Evolutionary conservation across 2,797 vertebrate genomes (phyloP).

Genomic region (Myotis daubentonii): DNA sequence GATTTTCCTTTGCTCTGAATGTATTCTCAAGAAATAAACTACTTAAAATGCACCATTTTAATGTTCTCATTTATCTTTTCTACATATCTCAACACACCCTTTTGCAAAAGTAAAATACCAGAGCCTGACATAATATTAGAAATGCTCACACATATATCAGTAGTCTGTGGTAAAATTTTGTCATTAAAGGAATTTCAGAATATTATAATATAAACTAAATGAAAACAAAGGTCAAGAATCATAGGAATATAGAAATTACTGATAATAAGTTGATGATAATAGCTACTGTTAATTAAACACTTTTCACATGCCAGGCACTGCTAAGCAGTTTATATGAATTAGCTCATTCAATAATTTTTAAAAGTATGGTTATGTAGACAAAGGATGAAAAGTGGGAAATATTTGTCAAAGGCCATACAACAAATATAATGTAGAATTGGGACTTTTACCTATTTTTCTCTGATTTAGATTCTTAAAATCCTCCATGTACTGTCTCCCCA

Average conservation of each 20-base stretch:
- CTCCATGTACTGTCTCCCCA: not conserved
- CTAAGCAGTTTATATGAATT: conserved; percentile 17
- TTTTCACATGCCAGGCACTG: not conserved
- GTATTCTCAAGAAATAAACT: conserved; percentile 43
- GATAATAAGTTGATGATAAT: conserved; percentile 6
- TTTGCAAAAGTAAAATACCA: conserved; percentile 45
- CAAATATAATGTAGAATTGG: not conserved
- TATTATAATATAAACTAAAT: conserved; percentile 20
- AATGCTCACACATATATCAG: not conserved
- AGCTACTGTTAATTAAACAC: conserved; percentile 5
- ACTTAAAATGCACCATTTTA: conserved; percentile 60
- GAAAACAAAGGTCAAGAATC: conserved; percentile 19
- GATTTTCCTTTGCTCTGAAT: conserved; percentile 42
- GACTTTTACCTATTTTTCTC: not conserved
- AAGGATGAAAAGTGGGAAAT: conserved; percentile 8
- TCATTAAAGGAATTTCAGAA: conserved; percentile 31
- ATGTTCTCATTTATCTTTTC: conserved; percentile 67
- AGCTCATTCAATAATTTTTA: not conserved
- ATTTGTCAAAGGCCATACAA: not conserved
- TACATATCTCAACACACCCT: conserved; percentile 4
- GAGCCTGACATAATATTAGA: conserved; percentile 37
- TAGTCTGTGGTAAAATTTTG: conserved; percentile 21
- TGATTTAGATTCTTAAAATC: not conserved
- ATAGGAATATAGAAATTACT: conserved; percentile 25
- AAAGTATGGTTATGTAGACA: not conserved